These are phyloP conservation scores for Heloderma charlesbogerti DNA, from an alignment of 2,113 vertebrate genomes.

Conservation along the genomic window DNA sequence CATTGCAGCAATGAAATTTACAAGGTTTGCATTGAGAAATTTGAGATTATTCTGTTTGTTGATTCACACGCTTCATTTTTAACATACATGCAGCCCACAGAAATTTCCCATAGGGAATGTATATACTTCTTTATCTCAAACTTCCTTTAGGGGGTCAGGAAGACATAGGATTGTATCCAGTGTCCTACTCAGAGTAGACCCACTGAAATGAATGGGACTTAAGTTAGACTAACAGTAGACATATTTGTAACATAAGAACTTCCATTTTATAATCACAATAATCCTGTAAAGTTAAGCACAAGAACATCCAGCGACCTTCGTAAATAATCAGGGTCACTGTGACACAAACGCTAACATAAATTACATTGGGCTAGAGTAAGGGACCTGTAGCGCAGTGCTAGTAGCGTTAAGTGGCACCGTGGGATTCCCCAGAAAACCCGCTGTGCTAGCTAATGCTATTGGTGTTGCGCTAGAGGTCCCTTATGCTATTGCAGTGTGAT, in stretches of 20 bases:
- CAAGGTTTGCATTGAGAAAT: conserved; percentile 81
- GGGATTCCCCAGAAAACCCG: too few species aligned
- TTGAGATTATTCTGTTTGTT: conserved; percentile 32
- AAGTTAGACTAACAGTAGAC: too few species aligned
- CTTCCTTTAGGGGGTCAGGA: neutral
- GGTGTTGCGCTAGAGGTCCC: too few species aligned
- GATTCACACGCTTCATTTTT: conserved; percentile 21
- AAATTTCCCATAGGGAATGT: neutral
- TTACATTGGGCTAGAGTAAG: too few species aligned
- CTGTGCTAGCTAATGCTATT: too few species aligned
- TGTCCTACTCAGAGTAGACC: too few species aligned
- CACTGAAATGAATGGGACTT: too few species aligned
- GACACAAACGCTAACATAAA: too few species aligned
- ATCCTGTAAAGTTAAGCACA: neutral
- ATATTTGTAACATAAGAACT: neutral
- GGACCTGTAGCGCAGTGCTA: too few species aligned
- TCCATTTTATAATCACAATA: neutral
- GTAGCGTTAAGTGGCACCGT: too few species aligned
- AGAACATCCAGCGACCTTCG: neutral
- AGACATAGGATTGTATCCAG: too few species aligned
- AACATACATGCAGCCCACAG: neutral
- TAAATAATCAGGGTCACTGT: neutral
- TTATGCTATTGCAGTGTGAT: too few species aligned
- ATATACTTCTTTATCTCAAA: neutral
- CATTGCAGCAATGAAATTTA: conserved; percentile 94